phyloP scores from a whole-genome alignment of 2,888 invertebrate genomes.

The Frankliniella intonsa region DNA sequence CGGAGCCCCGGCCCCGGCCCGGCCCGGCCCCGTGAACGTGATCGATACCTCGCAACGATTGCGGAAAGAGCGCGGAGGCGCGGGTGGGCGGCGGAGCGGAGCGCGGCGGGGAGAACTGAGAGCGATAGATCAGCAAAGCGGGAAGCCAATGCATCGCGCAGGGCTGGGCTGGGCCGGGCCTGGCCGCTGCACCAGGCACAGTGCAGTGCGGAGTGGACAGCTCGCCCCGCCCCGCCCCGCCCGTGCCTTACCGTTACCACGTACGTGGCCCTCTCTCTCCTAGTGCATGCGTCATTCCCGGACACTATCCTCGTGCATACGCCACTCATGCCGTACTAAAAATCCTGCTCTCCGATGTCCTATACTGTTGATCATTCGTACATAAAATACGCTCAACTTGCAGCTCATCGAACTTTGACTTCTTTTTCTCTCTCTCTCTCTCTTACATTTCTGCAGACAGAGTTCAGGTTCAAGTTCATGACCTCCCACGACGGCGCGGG shows the following conservation, averaged over 20 bases:
- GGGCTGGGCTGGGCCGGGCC: not conserved
- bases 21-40: not conserved
- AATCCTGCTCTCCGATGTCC: no score
- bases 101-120: not conserved
- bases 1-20: not conserved
- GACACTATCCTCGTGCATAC: no score
- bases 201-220: not conserved
- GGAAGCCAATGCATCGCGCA: not conserved
- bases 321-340: no score
- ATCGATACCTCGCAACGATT: conserved; percentile 4
- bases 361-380: no score
- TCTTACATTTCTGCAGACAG: no score
- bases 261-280: no score
- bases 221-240: no score
- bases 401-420: no score
- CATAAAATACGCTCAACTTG: no score
- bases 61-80: not conserved
- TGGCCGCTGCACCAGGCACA: not conserved
- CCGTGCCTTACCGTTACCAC: no score
- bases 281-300: no score
- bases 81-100: not conserved
- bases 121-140: not conserved
- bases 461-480: not conserved
- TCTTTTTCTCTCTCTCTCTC: no score
- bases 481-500: not conserved